A percentile compares a stretch with the other conserved stretches of the same genome.
phyloP scores from a whole-genome alignment of 1,140 invertebrate genomes.

The Aphaenogaster floridana region DNA sequence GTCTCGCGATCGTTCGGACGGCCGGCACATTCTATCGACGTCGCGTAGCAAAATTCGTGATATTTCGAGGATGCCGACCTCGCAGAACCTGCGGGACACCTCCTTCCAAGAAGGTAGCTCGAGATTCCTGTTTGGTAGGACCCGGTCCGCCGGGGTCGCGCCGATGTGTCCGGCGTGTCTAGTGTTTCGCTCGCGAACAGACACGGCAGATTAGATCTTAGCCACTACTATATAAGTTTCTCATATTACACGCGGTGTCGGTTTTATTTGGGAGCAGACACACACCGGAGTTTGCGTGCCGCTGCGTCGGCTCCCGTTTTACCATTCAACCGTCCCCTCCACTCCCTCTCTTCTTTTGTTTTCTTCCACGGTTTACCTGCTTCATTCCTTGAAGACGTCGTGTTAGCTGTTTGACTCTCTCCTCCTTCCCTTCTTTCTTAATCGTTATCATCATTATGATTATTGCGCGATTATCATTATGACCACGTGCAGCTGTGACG shows the following conservation, averaged over 20 bases:
- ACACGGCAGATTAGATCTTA: conserved; percentile 85
- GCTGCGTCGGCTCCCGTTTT: conserved; percentile 81
- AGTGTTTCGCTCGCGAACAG: conserved; percentile 84
- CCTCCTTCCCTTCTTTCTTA: neutral
- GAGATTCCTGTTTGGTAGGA: conserved; percentile 74
- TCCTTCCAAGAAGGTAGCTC: conserved; percentile 76
- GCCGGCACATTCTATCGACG: conserved; percentile 27
- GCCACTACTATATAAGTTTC: conserved; percentile 84
- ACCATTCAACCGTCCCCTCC: conserved; percentile 61
- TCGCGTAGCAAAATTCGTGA: conserved; percentile 65
- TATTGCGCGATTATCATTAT: conserved; percentile 79
- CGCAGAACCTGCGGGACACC: conserved; percentile 67
- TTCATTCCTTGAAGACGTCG: neutral
- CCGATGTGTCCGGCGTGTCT: conserved; percentile 79
- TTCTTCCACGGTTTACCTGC: conserved; percentile 19
- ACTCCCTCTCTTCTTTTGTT: conserved; percentile 25
- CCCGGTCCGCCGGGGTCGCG: conserved; percentile 68
- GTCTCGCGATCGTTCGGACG: neutral
- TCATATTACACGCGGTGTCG: conserved; percentile 83
- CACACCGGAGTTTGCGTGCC: conserved; percentile 76
- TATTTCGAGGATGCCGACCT: conserved; percentile 71
- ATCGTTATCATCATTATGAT: conserved; percentile 73
- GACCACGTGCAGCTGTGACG: conserved; percentile 56
- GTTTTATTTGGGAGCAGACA: conserved; percentile 75
- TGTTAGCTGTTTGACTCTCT: conserved; percentile 14